Conservation (phyloP, 1,140 invertebrate genomes). For the Drosophila burlai region DNA sequence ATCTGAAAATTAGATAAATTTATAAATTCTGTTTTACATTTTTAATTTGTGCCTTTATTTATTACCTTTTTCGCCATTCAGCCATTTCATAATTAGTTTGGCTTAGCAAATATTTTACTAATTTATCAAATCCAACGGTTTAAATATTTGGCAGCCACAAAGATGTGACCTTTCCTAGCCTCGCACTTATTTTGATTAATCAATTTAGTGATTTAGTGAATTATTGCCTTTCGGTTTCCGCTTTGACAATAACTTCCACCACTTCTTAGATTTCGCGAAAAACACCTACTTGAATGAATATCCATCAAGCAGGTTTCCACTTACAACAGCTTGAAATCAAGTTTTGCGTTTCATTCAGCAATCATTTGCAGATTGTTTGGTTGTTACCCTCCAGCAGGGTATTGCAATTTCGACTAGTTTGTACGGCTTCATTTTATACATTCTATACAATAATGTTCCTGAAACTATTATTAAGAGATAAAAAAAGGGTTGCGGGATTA, state of each 20-base stretch:
- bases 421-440: neutral
- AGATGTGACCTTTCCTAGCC: neutral
- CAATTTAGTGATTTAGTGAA: neutral
- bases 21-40: neutral
- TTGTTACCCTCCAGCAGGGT: neutral
- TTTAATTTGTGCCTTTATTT: neutral
- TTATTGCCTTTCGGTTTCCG: neutral
- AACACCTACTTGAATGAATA: conserved; percentile 43
- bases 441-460: neutral
- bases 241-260: neutral
- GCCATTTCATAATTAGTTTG: neutral
- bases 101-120: neutral
- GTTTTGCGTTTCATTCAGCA: conserved; percentile 73
- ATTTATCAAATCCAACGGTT: neutral
- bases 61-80: neutral
- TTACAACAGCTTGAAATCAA: conserved; percentile 28
- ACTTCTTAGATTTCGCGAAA: conserved; percentile 13
- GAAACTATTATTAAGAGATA: neutral
- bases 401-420: neutral
- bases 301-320: conserved; percentile 16
- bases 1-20: neutral
- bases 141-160: neutral
- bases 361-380: conserved; percentile 36
- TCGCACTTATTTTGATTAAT: neutral
- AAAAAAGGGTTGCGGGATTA: neutral